Base-by-base conservation (phyloP, 2,797 vertebrate genomes). In the Buphagus erythrorhynchus region DNA sequence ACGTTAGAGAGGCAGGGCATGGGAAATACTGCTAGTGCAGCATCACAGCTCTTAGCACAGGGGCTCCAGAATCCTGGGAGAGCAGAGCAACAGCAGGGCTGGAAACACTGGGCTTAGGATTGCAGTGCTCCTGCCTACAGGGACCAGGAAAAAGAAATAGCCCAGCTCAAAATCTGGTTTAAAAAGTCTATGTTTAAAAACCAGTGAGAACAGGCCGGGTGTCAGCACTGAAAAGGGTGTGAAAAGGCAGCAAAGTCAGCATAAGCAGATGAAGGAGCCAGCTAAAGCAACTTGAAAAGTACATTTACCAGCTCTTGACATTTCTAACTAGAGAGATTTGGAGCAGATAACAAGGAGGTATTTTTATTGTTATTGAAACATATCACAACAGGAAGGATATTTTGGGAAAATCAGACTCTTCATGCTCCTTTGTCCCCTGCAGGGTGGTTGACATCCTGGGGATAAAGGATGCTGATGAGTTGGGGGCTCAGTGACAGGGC, bases 401-500 rank as follows among this genome's bases (percentile, higher is more conserved):
- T 3, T 51, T 31, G 24, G 33, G 26, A 77, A 91, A 91, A 89
- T 9, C 3, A 0, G 24, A 77, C 19, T 51, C 20, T 71, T 51
- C 15, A 11, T 48, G 59, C 7, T 45, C 15, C 26, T 72, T 57
- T 58, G 63, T 63, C 11, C 24, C 22, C 42, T 91, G 63, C 38
- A 24, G 31, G 8, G 43, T 35, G 11, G n/a, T 21, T 71, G 22
- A 49, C 13, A 15, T 1, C 5, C 25, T 18, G 18, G 20, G 43
- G 26, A 72, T 80, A 46, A 40, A 76, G 6, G n/a, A 19, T 46
- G 16, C 29, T 57, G 35, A n/a, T 35, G 65, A 58, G 11, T 0
- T 4, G 2, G 55, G 12, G 21, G 52, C 58, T 58, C 14, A 6
- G 11, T 2, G 0, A 11, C 2, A 57, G 51, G 38, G 7, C 40